Evolutionary conservation across 2,113 vertebrate genomes (phyloP).

Genomic region (Gnathonemus echidnorhynchus): DNA sequence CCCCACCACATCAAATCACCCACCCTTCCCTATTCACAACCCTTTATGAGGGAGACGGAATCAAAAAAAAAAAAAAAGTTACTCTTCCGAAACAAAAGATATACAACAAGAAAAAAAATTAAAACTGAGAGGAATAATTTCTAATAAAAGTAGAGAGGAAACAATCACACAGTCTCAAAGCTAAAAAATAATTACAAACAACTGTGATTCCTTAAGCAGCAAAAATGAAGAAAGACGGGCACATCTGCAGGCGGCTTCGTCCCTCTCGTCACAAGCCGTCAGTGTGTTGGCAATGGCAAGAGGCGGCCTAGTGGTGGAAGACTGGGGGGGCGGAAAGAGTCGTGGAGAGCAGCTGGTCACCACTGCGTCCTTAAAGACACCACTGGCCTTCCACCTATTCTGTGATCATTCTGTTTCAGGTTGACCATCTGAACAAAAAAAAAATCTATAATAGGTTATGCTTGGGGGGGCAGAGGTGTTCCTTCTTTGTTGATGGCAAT

Average conservation of each 20-base stretch:
- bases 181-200: slow-evolving; percentile 66
- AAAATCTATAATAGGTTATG: neutral
- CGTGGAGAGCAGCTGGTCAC: neutral
- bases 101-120: slow-evolving; percentile 53
- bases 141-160: slow-evolving; percentile 26
- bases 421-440: neutral
- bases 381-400: neutral
- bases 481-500: neutral
- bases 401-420: neutral
- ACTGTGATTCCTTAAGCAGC: slow-evolving; percentile 53
- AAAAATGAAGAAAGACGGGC: slow-evolving; percentile 22
- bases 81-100: slow-evolving; percentile 57
- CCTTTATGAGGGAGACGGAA: neutral
- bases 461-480: too few species aligned
- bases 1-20: slow-evolving; percentile 22
- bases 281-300: slow-evolving; percentile 20
- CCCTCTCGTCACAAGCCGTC: slow-evolving; percentile 20
- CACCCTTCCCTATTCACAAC: slow-evolving; percentile 21
- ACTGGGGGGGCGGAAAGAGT: neutral
- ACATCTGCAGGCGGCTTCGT: slow-evolving; percentile 29
- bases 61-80: slow-evolving; percentile 24
- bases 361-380: slow-evolving; percentile 21
- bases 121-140: slow-evolving; percentile 45
- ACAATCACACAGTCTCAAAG: slow-evolving; percentile 36
- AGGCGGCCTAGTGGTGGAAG: slow-evolving; percentile 34